Evolutionary conservation across 2,888 invertebrate genomes (phyloP).

Genomic region (Alcis repandata): DNA sequence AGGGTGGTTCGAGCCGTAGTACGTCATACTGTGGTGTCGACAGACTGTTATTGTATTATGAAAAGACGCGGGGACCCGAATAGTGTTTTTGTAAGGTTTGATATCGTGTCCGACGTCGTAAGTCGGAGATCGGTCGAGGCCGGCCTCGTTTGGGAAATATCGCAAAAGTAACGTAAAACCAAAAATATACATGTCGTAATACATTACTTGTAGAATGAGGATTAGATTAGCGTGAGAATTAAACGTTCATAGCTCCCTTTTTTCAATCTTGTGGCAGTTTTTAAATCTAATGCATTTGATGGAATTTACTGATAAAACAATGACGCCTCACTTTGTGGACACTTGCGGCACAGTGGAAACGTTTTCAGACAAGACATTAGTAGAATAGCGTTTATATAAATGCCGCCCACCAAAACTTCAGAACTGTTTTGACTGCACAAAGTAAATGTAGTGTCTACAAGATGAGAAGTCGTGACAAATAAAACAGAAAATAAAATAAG

Average conservation of each 20-base stretch:
- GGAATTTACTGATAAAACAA: background rate
- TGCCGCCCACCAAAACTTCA: background rate
- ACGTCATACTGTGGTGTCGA: background rate
- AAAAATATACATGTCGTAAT: constrained; percentile 33
- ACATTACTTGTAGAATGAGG: constrained; percentile 20
- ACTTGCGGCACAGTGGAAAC: background rate
- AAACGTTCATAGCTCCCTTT: constrained; percentile 11
- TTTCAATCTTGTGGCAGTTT: constrained; percentile 12
- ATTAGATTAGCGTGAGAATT: constrained; percentile 52
- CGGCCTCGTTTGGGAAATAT: constrained; percentile 12
- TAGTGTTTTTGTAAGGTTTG: constrained; percentile 28
- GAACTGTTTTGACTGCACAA: background rate
- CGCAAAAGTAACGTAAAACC: constrained; percentile 25
- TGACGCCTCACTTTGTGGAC: background rate
- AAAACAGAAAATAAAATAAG: background rate
- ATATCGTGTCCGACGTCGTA: constrained; percentile 53
- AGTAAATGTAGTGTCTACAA: background rate
- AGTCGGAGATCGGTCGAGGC: constrained; percentile 21
- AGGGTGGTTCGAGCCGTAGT: constrained; percentile 4
- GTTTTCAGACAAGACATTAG: background rate
- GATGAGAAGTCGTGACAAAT: background rate
- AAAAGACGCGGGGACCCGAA: constrained; percentile 13
- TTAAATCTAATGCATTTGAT: background rate
- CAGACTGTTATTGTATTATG: background rate
- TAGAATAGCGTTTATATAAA: background rate